These are phyloP conservation scores for Murina feae DNA, from an alignment of 2,113 vertebrate genomes.

Conservation along the genomic window DNA sequence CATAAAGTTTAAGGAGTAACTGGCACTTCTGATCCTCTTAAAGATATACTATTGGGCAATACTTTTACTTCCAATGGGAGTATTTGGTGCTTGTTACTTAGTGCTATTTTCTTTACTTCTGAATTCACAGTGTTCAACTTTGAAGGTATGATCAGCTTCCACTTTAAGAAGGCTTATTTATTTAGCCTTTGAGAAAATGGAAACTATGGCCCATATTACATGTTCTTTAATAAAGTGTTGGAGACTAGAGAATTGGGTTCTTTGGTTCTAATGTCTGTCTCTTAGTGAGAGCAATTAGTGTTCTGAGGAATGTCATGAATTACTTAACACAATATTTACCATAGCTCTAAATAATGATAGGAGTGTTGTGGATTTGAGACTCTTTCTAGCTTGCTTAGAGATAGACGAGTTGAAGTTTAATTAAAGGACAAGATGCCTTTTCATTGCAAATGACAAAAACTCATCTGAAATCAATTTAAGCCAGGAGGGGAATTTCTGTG, in stretches of 20 bases:
- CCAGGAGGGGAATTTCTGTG: background rate
- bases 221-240: background rate
- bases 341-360: background rate
- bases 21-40: slow-evolving; percentile 31
- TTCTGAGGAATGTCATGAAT: background rate
- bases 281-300: slow-evolving; percentile 4
- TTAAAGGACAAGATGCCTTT: background rate
- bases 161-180: slow-evolving; percentile 1
- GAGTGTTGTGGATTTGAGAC: background rate
- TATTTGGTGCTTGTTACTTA: slow-evolving; percentile 19
- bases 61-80: slow-evolving; percentile 38
- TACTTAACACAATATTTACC: background rate
- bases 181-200: slow-evolving; percentile 5
- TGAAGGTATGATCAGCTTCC: background rate
- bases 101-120: slow-evolving; percentile 29
- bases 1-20: slow-evolving; percentile 41
- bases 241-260: background rate
- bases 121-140: slow-evolving; percentile 19
- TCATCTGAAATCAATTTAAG: background rate
- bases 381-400: background rate
- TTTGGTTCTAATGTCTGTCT: background rate
- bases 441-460: background rate
- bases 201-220: background rate
- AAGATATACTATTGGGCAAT: slow-evolving; percentile 33
- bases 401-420: background rate